Conservation (phyloP, 2,888 invertebrate genomes). For the Drosophila birchii region DNA sequence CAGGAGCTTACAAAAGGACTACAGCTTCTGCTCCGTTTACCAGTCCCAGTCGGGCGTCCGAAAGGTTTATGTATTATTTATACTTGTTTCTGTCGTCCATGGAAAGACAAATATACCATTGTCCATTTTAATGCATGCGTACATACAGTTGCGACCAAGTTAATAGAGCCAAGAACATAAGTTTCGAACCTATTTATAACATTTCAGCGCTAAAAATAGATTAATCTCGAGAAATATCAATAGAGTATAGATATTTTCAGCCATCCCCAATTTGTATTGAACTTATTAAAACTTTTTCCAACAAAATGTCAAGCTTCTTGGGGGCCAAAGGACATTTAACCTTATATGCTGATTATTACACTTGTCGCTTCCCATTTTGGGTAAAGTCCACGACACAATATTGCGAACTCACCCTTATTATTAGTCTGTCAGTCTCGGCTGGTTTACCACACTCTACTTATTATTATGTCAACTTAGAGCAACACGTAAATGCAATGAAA, state of each 20-base stretch:
- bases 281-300: background rate
- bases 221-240: background rate
- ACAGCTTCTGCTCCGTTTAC: slow-evolving; percentile 22
- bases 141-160: background rate
- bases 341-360: slow-evolving; percentile 8
- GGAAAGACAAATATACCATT: slow-evolving; percentile 12
- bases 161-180: background rate
- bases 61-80: slow-evolving; percentile 62
- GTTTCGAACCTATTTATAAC: too few relatives aligned
- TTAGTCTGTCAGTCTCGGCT: background rate
- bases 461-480: slow-evolving; percentile 25
- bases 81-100: slow-evolving; percentile 36
- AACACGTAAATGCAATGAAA: slow-evolving; percentile 15
- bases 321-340: background rate
- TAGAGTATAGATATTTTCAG: background rate
- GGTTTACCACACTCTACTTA: slow-evolving; percentile 7
- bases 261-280: background rate
- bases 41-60: slow-evolving; percentile 14
- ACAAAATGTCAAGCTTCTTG: background rate
- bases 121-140: slow-evolving; percentile 22
- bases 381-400: background rate
- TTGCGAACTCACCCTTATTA: slow-evolving; percentile 5
- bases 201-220: too few relatives aligned
- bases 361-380: slow-evolving; percentile 5
- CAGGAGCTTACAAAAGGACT: slow-evolving; percentile 32